phyloP scores from a whole-genome alignment of 2,113 vertebrate species.

The Climacteris rufus region DNA sequence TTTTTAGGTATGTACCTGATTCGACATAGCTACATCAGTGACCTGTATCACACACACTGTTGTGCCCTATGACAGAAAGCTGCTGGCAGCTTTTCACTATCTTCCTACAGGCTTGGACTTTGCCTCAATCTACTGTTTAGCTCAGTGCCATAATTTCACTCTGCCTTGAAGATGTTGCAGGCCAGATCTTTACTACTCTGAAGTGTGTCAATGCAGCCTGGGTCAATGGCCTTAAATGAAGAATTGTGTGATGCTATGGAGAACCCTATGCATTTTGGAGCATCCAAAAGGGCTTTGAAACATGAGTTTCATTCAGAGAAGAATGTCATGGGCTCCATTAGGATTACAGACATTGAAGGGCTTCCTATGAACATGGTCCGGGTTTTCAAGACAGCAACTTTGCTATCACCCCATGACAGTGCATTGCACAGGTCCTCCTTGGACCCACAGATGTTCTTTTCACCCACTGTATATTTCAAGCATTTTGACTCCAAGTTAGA shows the following conservation, averaged over 20 bases:
- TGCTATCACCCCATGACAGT: neutral
- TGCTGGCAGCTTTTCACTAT: neutral
- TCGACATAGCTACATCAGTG: neutral
- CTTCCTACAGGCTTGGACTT: neutral
- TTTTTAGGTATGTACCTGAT: neutral
- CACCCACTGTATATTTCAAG: neutral
- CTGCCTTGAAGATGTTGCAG: neutral
- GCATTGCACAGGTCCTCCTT: neutral
- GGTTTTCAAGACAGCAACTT: neutral
- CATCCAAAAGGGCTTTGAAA: neutral
- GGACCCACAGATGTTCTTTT: neutral
- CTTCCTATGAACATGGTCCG: neutral
- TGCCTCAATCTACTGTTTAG: neutral
- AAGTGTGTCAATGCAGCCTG: neutral
- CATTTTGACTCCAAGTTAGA: neutral
- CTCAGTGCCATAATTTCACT: neutral
- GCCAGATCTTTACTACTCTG: neutral
- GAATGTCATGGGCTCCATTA: neutral
- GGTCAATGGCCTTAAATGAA: neutral
- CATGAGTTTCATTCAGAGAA: neutral
- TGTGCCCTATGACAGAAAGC: neutral
- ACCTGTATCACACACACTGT: neutral
- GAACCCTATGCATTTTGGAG: neutral
- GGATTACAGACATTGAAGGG: neutral
- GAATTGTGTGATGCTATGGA: neutral